Base-by-base conservation (phyloP, 1,140 invertebrate species). In the Brachionus calyciflorus region DNA sequence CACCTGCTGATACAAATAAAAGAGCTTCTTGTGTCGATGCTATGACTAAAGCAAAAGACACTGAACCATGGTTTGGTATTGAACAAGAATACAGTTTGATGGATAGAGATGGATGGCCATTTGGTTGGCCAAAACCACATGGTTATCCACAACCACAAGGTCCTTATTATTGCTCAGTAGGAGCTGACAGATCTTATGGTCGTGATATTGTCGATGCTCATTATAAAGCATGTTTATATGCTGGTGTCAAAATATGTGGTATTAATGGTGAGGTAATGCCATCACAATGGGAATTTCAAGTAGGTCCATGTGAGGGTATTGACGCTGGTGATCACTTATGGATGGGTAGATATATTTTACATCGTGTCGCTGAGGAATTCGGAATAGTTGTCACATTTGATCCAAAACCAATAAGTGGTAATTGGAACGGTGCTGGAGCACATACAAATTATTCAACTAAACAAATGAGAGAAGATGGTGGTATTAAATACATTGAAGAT, bases 261-360 rank as follows among this genome's bases (percentile, higher is more conserved):
- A 92, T 90, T 12, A 96, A 97, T 82, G 93, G 93, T 1, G 94
- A 96, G 83, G 94, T 95, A 7, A 94, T 95, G 90, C 93, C 93
- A 3, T 90, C 91, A 21, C 92, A 85, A 83, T 86, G 85, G 83
- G 85, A 87, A 80, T 87, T 86, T 80, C 86, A 87, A 80, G 83
- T 87, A 14, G 83, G 92, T 6, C 91, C 92, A 0, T 90, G 89
- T 80, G 88, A 90, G 78, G 93, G 93, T 0, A 93, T 96, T 70
- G 84, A 85, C 2, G 90, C 90, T 79, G 93, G 91, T 3, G 94
- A 96, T 80, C 91, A 96, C 80, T 83, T 97, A 1, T 96, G 94
- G 94, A 89, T 96, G 77, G 89, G 93, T 0, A 87, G 94, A 17
- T 85, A 80, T 82, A 87, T 96, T 17, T 83, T 96, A 1, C 89